A percentile compares a stretch with the other conserved stretches of the same genome.
Conservation (phyloP, 2,113 vertebrate species). For the Chionis minor region DNA sequence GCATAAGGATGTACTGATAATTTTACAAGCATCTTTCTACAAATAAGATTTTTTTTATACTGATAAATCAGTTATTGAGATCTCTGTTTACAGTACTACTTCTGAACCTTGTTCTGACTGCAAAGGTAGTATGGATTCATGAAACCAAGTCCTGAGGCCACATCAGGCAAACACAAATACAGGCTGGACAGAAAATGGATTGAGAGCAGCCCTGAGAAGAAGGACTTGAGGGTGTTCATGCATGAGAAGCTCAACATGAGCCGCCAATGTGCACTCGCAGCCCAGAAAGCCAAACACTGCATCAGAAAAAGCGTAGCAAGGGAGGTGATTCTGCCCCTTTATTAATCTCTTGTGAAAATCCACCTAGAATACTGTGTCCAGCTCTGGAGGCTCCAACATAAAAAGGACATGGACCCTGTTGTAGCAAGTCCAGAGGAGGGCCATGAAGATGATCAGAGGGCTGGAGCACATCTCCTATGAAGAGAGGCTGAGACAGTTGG, state of each 20-base stretch:
- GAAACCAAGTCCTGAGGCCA: neutral
- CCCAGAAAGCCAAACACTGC: neutral
- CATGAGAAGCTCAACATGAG: neutral
- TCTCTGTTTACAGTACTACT: neutral
- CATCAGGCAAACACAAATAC: neutral
- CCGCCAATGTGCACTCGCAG: neutral
- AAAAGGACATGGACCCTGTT: neutral
- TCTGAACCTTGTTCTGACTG: neutral
- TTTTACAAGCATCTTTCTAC: neutral
- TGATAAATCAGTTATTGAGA: neutral
- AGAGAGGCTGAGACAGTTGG: neutral
- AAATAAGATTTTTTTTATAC: neutral
- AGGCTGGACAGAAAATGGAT: neutral
- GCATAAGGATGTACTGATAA: neutral
- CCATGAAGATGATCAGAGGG: neutral
- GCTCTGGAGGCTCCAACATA: neutral
- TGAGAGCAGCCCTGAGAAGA: neutral
- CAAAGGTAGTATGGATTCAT: neutral
- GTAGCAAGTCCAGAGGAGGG: neutral
- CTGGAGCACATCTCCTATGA: neutral
- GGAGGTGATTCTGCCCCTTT: neutral
- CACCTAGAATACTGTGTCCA: neutral
- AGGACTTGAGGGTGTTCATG: neutral
- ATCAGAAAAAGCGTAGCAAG: neutral
- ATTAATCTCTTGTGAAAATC: neutral